Evolutionary conservation across 2,113 vertebrate genomes (phyloP).

Genomic region (Phycodurus eques): DNA sequence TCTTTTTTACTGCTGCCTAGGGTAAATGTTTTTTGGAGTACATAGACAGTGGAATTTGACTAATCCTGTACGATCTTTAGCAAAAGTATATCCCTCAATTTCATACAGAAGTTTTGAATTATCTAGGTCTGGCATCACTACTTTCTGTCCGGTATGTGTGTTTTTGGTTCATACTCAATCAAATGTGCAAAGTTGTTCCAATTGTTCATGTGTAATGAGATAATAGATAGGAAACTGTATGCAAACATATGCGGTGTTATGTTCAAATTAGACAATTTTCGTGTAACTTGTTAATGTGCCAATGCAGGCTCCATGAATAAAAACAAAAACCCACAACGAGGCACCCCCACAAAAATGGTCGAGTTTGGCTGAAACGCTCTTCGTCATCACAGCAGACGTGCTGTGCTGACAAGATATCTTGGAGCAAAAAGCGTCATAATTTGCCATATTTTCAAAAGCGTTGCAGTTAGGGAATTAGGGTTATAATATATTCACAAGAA

Average conservation of each 20-base stretch:
- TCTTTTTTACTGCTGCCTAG: slow-evolving; percentile 14
- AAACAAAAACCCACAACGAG: not conserved
- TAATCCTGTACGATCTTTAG: not conserved
- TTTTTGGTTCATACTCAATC: not conserved
- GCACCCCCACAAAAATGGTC: not conserved
- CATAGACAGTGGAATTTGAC: not conserved
- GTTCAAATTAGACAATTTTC: not conserved
- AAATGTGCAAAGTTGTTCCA: not conserved
- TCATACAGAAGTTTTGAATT: not conserved
- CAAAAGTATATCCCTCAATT: not conserved
- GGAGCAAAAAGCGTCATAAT: not conserved
- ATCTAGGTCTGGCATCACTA: not conserved
- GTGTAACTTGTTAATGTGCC: not conserved
- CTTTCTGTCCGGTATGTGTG: too few relatives aligned
- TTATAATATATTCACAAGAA: not conserved
- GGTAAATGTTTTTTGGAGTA: not conserved
- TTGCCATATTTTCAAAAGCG: not conserved
- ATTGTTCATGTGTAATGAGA: not conserved
- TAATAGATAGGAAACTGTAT: not conserved
- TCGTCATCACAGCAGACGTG: not conserved
- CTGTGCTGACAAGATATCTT: not conserved
- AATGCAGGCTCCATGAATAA: not conserved
- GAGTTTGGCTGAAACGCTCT: not conserved
- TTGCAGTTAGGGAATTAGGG: not conserved
- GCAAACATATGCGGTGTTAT: not conserved